phyloP scores from a whole-genome alignment of 2,113 vertebrate species.

The Crotalus tigris region DNA sequence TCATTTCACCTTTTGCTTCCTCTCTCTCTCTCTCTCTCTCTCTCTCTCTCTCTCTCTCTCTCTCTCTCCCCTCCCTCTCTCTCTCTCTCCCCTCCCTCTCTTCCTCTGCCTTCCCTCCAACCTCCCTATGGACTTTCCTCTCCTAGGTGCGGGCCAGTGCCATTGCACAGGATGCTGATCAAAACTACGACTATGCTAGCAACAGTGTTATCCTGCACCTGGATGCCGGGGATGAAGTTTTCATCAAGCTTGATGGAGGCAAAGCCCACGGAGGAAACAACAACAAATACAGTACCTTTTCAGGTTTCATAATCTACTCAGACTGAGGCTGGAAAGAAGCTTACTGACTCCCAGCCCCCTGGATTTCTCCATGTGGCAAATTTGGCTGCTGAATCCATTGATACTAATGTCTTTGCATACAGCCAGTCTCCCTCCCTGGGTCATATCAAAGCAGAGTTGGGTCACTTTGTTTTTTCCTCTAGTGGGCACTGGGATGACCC shows the following conservation, averaged over 20 bases:
- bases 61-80: too few species aligned
- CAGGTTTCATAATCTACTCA: slow-evolving; percentile 97
- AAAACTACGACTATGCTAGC: slow-evolving; percentile 98
- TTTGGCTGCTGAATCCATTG: not conserved
- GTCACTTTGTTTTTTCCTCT: not conserved
- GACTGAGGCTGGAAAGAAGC: slow-evolving; percentile 75
- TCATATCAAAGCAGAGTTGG: not conserved
- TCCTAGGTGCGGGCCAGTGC: slow-evolving; percentile 92
- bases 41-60: too few species aligned
- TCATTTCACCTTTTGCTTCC: not conserved
- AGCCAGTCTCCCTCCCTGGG: not conserved
- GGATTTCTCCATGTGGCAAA: not conserved
- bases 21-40: not conserved
- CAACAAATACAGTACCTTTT: slow-evolving; percentile 99
- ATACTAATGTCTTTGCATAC: not conserved
- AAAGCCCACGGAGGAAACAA: slow-evolving; percentile 98
- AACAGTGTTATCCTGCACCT: slow-evolving; percentile 98
- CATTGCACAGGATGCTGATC: slow-evolving; percentile 95
- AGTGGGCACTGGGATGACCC: not conserved
- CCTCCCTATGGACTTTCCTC: not conserved
- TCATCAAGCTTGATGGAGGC: slow-evolving; percentile 95
- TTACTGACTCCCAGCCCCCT: not conserved
- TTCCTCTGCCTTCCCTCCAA: not conserved
- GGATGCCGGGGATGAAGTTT: slow-evolving; percentile 94
- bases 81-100: not conserved